Base-by-base conservation (phyloP, 2,797 vertebrate species). In the Oophaga sylvatica region DNA sequence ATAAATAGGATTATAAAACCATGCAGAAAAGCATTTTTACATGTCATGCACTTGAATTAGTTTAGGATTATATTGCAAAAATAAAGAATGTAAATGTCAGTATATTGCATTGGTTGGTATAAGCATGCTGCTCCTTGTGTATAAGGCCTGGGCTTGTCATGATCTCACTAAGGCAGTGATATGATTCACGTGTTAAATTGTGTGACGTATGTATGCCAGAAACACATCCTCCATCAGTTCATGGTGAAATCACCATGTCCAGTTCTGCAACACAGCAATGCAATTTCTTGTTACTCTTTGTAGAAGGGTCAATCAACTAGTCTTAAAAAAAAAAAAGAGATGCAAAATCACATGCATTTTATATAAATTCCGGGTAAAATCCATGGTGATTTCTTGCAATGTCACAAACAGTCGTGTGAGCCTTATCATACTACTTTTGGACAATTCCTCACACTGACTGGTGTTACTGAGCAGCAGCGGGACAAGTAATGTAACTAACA, bases 1-100 rank as follows among this genome's bases (percentile, higher is more conserved):
- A 77, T 90, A 94, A 91, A 94, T 70, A 57, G 29, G 16, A 35
- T 60, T 31, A 3, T 3, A 31, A 60, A 0, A 62, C 22, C 9
- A 62, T 53, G 45, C 73, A 77, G 26, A 8, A n/a, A 45, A 56
- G 16, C 16, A 45, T 63, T n/a, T 2, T 4, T 41, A n/a, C n/a
- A 71, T 15, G 73, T 48, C 11, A 31, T 48, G 20, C 29, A 53
- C 3, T 12, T 29, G 13, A 19, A 62, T 62, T 62, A 17, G 60
- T 12, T 2, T 31, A 15, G 17, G 26, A 31, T 60, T 10, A 60
- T 53, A 45, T 48, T 48, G 22, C 41, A 9, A 53, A 53, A 48
- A 17, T 45, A 85, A 78, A 62, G 60, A 68, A 68, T 22, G 19
- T 19, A 19, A 17, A 53, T 53, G 8, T 2, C 35, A 19, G 31